phyloP scores from a whole-genome alignment of 1,140 invertebrate species.

The Callitettix versicolor region DNA sequence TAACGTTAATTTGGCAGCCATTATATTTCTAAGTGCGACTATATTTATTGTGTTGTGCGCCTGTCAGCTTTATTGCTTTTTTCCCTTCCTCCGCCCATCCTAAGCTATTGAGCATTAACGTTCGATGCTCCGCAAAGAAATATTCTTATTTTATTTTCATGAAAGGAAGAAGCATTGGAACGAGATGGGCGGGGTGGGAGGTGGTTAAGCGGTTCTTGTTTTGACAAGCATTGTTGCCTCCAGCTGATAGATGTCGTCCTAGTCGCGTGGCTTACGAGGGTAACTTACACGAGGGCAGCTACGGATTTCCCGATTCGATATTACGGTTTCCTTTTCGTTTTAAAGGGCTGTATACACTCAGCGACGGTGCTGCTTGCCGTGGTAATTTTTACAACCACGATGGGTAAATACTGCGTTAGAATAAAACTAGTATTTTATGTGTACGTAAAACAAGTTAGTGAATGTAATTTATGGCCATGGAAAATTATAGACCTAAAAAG shows the following conservation, averaged over 20 bases:
- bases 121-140: not conserved
- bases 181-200: not conserved
- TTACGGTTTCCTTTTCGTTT: too few species aligned
- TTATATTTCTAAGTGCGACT: slow-evolving; percentile 5
- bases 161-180: slow-evolving; percentile 1
- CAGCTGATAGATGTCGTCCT: slow-evolving; percentile 7
- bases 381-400: too few species aligned
- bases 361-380: too few species aligned
- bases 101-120: slow-evolving; percentile 4
- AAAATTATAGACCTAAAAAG: too few species aligned
- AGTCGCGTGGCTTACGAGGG: not conserved
- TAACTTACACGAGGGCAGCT: not conserved
- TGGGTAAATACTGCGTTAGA: too few species aligned
- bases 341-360: too few species aligned
- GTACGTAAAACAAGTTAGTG: too few species aligned
- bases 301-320: slow-evolving; percentile 5
- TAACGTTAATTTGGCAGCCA: too few species aligned
- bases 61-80: slow-evolving; percentile 15
- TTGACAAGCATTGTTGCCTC: slow-evolving; percentile 13
- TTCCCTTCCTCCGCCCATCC: slow-evolving; percentile 3
- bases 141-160: slow-evolving; percentile 16
- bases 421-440: too few species aligned
- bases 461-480: too few species aligned
- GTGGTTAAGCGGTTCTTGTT: slow-evolving; percentile 7
- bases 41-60: slow-evolving; percentile 11